Base-by-base conservation (phyloP, 2,888 invertebrate genomes). In the Pandemis heparana region DNA sequence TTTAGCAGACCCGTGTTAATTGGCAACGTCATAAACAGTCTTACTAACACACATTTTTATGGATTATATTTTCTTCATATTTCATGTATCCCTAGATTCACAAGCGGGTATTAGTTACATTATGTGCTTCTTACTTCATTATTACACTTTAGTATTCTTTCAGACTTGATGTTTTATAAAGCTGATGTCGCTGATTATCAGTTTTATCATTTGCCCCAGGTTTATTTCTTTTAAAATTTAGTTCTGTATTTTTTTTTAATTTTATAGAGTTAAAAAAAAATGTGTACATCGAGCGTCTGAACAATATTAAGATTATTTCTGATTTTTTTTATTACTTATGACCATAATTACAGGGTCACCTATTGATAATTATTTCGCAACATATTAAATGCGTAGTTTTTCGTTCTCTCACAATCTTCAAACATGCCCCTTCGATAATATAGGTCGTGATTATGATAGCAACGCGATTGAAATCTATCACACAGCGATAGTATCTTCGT, bases 401-500 rank as follows among this genome's bases (percentile, higher is more conserved):
- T 5, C 10, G 14, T 5, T 48, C 23, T 43, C 14, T 23, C 10
- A 9, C 65, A 63, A 74, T 69, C 69, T 60, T 38, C 14, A 38
- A 61, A 61, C 23, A 16, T 5, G 39, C 46, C 59, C 38, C 43
- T 46, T 56, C 14, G 70, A 62, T 53, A 61, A 61, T 18, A 38
- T 53, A 56, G 56, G 56, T 56, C 23, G 56, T 56, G 56, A 56
- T 56, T 23, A 10, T 23, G 56, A 56, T 38, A 60, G 63, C 14
- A 4, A 8, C 39, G 38, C 16, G 59, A 56, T 64, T n/a, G 14
- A 12, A 51, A 74, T 70, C 63, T 64, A 73, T 64, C 64, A 69
- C 64, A 69, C 5, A 38, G 14, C 10, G 59, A 73, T 73, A 63
- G 12, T 12, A 62, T 43, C 14, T 53, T 12, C 39, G 12, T 0